A percentile compares a stretch with the other conserved stretches of the same genome.
Evolutionary conservation across 2,888 invertebrate species (phyloP).

Genomic region (Lepidochitona cinerea): DNA sequence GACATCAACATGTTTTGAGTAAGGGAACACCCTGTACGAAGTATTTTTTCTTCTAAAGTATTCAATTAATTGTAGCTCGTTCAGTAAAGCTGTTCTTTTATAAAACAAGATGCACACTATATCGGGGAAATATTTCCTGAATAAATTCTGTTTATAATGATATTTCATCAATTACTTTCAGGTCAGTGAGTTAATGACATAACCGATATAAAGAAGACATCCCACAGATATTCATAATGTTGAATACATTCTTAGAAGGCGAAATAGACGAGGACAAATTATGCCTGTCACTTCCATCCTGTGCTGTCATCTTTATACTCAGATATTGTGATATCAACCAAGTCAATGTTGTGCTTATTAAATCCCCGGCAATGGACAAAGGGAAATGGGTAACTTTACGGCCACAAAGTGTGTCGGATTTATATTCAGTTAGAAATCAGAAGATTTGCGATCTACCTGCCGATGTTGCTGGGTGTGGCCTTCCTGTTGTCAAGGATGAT

Average conservation of each 20-base stretch:
- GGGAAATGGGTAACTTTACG: background rate
- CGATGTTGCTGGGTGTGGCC: conserved; percentile 31
- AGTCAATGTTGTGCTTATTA: background rate
- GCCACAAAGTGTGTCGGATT: background rate
- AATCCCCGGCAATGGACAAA: background rate
- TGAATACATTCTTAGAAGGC: background rate
- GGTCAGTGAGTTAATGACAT: too few relatives aligned
- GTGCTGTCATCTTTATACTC: conserved; percentile 43
- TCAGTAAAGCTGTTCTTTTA: too few relatives aligned
- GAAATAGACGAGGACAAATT: background rate
- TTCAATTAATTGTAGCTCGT: too few relatives aligned
- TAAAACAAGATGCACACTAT: too few relatives aligned
- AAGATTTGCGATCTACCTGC: conserved; percentile 17
- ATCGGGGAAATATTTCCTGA: too few relatives aligned
- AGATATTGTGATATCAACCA: conserved; percentile 36
- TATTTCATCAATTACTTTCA: too few relatives aligned
- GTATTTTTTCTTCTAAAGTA: too few relatives aligned
- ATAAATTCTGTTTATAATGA: too few relatives aligned
- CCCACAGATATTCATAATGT: too few relatives aligned
- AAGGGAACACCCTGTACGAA: too few relatives aligned
- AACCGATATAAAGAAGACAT: too few relatives aligned
- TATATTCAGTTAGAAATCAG: background rate
- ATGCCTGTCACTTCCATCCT: conserved; percentile 41
- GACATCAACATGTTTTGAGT: too few relatives aligned
- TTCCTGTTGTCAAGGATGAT: conserved; percentile 35